phyloP scores from a whole-genome alignment of 2,888 invertebrate species.

The Phragmatobia fuliginosa region DNA sequence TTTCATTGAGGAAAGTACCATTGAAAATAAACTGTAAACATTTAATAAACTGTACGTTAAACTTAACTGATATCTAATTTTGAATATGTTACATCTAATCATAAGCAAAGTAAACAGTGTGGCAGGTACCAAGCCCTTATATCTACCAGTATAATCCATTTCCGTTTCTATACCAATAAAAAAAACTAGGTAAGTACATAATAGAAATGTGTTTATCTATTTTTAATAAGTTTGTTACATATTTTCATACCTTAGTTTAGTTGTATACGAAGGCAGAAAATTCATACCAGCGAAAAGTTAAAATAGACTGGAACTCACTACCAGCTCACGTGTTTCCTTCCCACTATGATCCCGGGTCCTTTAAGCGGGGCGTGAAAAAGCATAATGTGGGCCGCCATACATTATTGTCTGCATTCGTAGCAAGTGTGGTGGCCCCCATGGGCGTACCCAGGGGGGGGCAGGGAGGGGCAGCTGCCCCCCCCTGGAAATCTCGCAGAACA shows the following conservation, averaged over 20 bases:
- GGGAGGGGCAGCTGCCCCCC: too few relatives aligned
- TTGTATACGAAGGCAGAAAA: neutral
- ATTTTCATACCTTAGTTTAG: neutral
- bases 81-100: constrained; percentile 5
- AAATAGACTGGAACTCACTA: too few relatives aligned
- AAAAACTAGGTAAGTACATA: neutral
- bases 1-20: neutral
- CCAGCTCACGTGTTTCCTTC: too few relatives aligned
- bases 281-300: neutral
- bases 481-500: too few relatives aligned
- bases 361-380: too few relatives aligned
- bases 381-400: too few relatives aligned
- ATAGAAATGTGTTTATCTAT: neutral
- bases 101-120: constrained; percentile 1
- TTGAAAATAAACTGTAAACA: neutral
- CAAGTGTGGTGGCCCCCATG: too few relatives aligned
- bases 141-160: constrained; percentile 21
- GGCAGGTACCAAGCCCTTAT: constrained; percentile 9
- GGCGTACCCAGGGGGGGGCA: too few relatives aligned
- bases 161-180: neutral
- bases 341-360: too few relatives aligned
- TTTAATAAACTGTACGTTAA: too few relatives aligned
- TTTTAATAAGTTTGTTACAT: neutral
- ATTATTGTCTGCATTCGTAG: too few relatives aligned
- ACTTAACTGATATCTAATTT: neutral